Percentiles rank a stretch among this genome's conserved stretches.
phyloP scores from a whole-genome alignment of 1,140 invertebrate genomes.

The Palaemon carinicauda region DNA sequence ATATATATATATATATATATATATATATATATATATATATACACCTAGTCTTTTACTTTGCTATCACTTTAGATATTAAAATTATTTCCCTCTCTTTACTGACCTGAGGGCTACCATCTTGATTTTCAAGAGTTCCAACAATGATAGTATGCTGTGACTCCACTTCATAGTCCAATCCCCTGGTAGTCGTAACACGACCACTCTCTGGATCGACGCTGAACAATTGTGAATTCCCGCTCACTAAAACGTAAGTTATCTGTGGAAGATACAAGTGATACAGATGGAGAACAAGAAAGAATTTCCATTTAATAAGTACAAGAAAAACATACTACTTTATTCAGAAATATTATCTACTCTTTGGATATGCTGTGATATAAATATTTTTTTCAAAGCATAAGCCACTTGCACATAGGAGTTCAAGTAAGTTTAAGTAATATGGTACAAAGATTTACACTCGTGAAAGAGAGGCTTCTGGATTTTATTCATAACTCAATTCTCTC shows the following conservation, averaged over 20 bases:
- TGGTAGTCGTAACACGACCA: slow-evolving; percentile 75
- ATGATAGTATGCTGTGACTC: slow-evolving; percentile 77
- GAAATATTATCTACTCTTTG: too few relatives aligned
- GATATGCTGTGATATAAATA: too few relatives aligned
- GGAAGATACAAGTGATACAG: neutral
- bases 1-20: neutral
- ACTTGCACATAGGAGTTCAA: too few relatives aligned
- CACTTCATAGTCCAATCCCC: slow-evolving; percentile 81
- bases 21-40: neutral
- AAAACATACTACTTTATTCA: too few relatives aligned
- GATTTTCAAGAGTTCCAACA: slow-evolving; percentile 84
- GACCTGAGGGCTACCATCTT: slow-evolving; percentile 73
- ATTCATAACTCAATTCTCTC: too few relatives aligned
- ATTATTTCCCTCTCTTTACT: neutral
- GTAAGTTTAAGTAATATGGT: too few relatives aligned
- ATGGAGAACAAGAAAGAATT: neutral
- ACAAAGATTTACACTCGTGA: too few relatives aligned
- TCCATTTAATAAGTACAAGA: neutral
- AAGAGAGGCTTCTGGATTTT: too few relatives aligned
- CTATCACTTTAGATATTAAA: too few relatives aligned
- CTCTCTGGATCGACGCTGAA: slow-evolving; percentile 42
- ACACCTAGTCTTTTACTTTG: slow-evolving; percentile 70
- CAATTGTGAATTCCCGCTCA: slow-evolving; percentile 70
- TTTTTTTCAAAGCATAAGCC: too few relatives aligned
- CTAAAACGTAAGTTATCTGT: slow-evolving; percentile 82